Conservation (phyloP, 2,888 invertebrate species). For the Auanema freiburgensis region DNA sequence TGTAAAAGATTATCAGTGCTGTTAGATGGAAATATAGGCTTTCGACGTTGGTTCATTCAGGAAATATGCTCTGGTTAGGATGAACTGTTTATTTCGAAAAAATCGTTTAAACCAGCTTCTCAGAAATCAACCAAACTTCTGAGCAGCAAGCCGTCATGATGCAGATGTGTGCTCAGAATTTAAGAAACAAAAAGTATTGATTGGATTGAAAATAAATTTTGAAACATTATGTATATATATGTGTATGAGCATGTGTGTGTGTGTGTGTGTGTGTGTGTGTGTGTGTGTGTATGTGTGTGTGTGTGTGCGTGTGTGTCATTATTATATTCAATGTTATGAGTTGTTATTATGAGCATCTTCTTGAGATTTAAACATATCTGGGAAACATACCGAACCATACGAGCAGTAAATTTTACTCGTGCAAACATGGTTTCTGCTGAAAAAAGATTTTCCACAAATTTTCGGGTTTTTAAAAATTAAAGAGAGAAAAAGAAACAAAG, state of each 20-base stretch:
- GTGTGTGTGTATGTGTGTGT: too few relatives aligned
- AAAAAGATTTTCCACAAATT: background rate
- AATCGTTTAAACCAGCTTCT: too few relatives aligned
- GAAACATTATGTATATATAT: too few relatives aligned
- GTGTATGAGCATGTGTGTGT: too few relatives aligned
- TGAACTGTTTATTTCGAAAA: constrained; percentile 1
- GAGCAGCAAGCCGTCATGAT: too few relatives aligned
- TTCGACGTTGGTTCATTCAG: background rate
- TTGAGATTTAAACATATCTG: constrained; percentile 7
- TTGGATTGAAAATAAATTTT: background rate
- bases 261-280: too few relatives aligned
- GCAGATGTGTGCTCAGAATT: constrained; percentile 2
- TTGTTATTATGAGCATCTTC: background rate
- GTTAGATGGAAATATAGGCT: background rate
- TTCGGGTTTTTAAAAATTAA: background rate
- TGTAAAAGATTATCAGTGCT: background rate
- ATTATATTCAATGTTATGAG: constrained; percentile 2
- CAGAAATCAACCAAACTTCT: too few relatives aligned
- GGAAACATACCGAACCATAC: constrained; percentile 34
- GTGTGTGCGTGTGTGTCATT: background rate
- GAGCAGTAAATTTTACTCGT: constrained; percentile 54
- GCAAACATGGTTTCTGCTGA: constrained; percentile 43
- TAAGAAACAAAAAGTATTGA: background rate
- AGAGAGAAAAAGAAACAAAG: background rate
- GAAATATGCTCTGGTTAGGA: background rate